These are phyloP conservation scores for Donacobius atricapilla DNA, from an alignment of 2,113 vertebrate genomes.

Conservation along the genomic window DNA sequence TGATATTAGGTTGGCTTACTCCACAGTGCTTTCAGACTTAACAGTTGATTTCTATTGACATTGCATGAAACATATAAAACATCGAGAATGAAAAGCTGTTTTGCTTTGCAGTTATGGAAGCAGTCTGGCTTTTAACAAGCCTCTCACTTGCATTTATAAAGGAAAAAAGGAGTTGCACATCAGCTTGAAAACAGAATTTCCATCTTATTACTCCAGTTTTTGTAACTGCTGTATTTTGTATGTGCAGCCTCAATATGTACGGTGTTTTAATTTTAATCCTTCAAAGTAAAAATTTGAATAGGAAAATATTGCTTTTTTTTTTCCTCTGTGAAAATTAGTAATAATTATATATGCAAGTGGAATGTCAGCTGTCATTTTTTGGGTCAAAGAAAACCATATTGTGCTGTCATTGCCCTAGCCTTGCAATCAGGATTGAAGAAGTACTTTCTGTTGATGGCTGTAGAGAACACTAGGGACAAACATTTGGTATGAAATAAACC, in stretches of 20 bases:
- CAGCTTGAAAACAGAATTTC: background rate
- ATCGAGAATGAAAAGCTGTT: background rate
- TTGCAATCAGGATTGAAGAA: background rate
- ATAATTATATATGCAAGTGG: background rate
- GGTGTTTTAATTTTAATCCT: background rate
- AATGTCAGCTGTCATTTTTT: background rate
- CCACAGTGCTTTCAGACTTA: background rate
- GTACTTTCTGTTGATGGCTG: slow-evolving; percentile 3
- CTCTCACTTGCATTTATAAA: background rate
- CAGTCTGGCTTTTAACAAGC: background rate
- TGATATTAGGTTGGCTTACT: background rate
- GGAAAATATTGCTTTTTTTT: background rate
- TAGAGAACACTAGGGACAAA: background rate
- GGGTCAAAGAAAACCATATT: background rate
- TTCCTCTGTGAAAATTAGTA: background rate
- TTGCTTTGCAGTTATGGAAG: background rate
- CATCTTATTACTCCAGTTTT: background rate
- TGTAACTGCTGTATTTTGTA: background rate
- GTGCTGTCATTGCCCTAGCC: background rate
- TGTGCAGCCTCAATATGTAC: background rate
- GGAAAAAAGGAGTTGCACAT: background rate
- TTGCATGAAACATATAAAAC: background rate
- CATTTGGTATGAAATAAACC: background rate
- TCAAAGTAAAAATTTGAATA: background rate
- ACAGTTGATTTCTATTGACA: background rate